Percentiles rank a stretch among this genome's conserved stretches.
Evolutionary conservation across 2,797 vertebrate genomes (phyloP).

Genomic region (Poecile montanus): DNA sequence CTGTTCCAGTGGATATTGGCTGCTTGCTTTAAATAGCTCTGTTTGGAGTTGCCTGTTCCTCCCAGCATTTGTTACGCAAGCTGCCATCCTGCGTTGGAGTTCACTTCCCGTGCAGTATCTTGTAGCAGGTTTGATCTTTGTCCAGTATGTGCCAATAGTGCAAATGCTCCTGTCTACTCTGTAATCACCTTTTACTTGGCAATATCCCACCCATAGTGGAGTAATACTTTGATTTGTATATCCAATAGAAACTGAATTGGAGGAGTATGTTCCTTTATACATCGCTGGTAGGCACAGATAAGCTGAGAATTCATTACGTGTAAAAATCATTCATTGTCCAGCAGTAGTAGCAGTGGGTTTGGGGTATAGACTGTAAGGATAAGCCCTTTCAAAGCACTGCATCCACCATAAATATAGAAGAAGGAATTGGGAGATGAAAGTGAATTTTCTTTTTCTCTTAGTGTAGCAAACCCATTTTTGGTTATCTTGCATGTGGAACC

Average conservation of each 20-base stretch:
- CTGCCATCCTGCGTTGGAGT: rapidly evolving
- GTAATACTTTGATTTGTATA: background rate
- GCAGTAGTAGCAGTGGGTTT: background rate
- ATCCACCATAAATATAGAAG: background rate
- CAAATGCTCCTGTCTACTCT: background rate
- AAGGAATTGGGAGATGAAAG: background rate
- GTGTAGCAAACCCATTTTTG: background rate
- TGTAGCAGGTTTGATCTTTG: background rate
- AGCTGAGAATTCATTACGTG: background rate
- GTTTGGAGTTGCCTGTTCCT: background rate
- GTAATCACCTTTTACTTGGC: background rate
- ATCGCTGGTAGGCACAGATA: background rate
- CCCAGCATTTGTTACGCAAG: background rate
- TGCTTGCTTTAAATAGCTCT: background rate
- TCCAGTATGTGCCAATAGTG: background rate
- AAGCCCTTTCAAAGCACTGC: background rate
- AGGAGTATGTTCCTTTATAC: background rate
- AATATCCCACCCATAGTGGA: background rate
- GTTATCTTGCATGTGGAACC: background rate
- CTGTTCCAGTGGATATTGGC: background rate
- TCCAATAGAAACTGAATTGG: background rate
- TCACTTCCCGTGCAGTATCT: background rate
- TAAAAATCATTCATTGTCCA: background rate
- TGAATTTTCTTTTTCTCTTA: background rate
- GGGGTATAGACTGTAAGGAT: background rate